Conservation (phyloP, 2,113 vertebrate genomes). For the Syngnathus typhle region DNA sequence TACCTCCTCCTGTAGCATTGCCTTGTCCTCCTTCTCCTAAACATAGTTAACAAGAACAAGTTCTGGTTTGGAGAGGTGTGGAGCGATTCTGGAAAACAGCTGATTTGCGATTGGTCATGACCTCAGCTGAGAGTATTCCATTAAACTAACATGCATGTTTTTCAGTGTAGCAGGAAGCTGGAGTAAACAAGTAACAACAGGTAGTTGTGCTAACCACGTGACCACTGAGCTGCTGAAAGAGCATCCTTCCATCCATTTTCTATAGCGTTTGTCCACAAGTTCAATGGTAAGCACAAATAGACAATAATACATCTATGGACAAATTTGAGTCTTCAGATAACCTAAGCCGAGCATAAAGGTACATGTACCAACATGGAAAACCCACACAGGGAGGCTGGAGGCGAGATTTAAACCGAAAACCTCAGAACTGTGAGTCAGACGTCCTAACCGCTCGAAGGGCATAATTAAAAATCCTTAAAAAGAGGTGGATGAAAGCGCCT, state of each 20-base stretch:
- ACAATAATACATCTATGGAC: background rate
- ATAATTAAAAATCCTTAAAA: conserved; percentile 32
- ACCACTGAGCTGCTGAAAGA: background rate
- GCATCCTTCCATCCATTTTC: background rate
- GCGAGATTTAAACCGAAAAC: background rate
- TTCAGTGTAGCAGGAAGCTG: no score
- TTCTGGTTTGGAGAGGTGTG: background rate
- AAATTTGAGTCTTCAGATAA: background rate
- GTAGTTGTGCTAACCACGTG: background rate
- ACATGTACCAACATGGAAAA: background rate
- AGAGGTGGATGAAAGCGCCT: conserved; percentile 34
- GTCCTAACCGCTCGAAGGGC: conserved; percentile 6
- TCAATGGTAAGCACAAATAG: background rate
- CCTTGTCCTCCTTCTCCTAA: conserved; percentile 98
- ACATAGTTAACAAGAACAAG: conserved; percentile 15
- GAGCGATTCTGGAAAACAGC: no score
- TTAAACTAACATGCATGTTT: no score
- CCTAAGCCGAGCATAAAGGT: background rate
- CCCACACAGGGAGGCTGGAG: background rate
- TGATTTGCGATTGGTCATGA: background rate
- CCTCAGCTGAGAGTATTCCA: no score
- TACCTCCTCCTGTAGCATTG: conserved; percentile 89
- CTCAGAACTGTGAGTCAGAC: background rate
- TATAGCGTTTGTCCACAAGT: background rate
- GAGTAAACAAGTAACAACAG: background rate